These are phyloP conservation scores for Tokudaia muenninki DNA, from an alignment of 2,797 vertebrate species.

Conservation along the genomic window DNA sequence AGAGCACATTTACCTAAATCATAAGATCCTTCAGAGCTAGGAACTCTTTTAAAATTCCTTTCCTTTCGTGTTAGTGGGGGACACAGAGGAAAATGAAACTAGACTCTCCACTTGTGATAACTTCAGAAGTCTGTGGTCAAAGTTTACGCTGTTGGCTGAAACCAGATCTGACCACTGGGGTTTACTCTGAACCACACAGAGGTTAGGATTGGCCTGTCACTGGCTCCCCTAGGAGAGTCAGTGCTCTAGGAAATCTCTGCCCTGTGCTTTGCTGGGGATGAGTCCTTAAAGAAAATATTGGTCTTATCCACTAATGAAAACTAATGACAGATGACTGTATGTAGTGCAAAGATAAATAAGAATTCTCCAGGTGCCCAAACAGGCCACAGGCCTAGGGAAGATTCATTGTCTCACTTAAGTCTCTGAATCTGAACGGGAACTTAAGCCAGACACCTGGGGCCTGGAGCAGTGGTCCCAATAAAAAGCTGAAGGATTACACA, in stretches of 20 bases:
- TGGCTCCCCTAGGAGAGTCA: neutral
- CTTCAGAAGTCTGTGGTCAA: slow-evolving; percentile 55
- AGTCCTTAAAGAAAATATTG: slow-evolving; percentile 58
- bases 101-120: neutral
- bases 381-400: neutral
- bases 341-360: slow-evolving; percentile 34
- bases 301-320: slow-evolving; percentile 48
- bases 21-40: neutral
- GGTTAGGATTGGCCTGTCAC: neutral
- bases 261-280: neutral
- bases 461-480: neutral
- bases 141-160: neutral
- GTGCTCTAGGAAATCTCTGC: neutral
- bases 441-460: neutral
- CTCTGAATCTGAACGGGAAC: neutral
- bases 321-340: slow-evolving; percentile 24
- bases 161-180: neutral
- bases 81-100: neutral
- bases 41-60: slow-evolving; percentile 3
- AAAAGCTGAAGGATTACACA: slow-evolving; percentile 17
- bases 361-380: neutral
- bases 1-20: neutral
- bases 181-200: slow-evolving; percentile 24
- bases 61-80: neutral
- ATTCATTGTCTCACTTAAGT: neutral